Evolutionary conservation across 2,888 invertebrate species (phyloP).

Genomic region (Bhutanitis thaidina): DNA sequence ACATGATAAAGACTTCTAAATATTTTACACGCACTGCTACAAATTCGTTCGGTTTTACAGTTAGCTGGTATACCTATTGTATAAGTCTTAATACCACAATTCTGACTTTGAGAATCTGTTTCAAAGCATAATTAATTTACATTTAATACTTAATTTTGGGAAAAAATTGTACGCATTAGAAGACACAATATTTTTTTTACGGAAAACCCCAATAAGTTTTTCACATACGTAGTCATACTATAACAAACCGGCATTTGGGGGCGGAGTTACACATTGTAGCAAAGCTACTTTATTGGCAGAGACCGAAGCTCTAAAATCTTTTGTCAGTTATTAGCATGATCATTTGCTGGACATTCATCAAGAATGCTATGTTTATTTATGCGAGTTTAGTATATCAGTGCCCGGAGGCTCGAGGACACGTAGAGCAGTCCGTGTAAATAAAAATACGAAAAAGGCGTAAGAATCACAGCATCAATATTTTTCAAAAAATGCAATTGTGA

Average conservation of each 20-base stretch:
- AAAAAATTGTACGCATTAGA: no score
- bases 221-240: background rate
- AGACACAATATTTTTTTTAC: no score
- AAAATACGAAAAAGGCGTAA: constrained; percentile 14
- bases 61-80: no score
- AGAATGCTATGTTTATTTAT: constrained; percentile 28
- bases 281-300: constrained; percentile 2
- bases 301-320: constrained; percentile 3
- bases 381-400: constrained; percentile 26
- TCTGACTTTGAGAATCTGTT: no score
- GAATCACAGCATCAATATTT: background rate
- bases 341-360: background rate
- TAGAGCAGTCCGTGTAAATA: constrained; percentile 26
- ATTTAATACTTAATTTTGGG: no score
- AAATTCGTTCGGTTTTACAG: no score
- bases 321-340: background rate
- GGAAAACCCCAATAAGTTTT: no score
- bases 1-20: no score
- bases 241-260: background rate
- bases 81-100: no score
- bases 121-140: no score
- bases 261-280: background rate
- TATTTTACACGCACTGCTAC: no score
- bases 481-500: constrained; percentile 19
- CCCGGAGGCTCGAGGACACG: constrained; percentile 29